These are phyloP conservation scores for Anthopleura xanthogrammica DNA, from an alignment of 92 coral and sea anemone genomes.

Conservation along the genomic window DNA sequence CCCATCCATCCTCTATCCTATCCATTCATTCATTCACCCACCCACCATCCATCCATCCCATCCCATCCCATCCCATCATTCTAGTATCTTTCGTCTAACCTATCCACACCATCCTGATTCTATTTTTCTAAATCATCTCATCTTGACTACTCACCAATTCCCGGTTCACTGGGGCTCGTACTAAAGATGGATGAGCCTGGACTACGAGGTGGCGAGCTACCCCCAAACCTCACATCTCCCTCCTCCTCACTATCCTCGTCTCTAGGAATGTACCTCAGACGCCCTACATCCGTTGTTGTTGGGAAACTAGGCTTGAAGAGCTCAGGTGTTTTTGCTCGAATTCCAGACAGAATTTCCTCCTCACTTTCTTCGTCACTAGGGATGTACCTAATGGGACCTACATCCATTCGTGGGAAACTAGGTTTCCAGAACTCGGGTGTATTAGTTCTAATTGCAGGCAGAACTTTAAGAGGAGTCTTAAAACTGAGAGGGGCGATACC, in stretches of 20 bases:
- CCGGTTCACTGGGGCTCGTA: background rate
- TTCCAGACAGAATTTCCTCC: background rate
- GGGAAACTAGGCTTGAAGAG: background rate
- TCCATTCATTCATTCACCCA: too few species aligned
- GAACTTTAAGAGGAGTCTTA: too few species aligned
- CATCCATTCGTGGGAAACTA: background rate
- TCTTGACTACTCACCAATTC: background rate
- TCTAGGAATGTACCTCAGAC: background rate
- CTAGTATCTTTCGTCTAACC: too few species aligned
- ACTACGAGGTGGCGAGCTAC: background rate
- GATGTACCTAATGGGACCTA: background rate
- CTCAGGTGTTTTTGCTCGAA: background rate
- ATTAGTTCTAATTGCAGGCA: background rate
- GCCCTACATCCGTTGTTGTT: background rate
- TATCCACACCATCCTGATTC: too few species aligned
- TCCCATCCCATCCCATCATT: too few species aligned
- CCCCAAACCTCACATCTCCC: background rate
- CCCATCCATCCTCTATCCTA: too few species aligned
- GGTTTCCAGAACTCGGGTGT: background rate
- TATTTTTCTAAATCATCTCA: too few species aligned
- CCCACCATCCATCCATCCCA: too few species aligned
- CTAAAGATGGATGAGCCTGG: background rate
- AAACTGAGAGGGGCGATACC: background rate
- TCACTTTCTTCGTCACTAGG: background rate
- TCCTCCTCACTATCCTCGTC: background rate